phyloP scores from a whole-genome alignment of 2,888 invertebrate species.

The Trichopoda pennipes region DNA sequence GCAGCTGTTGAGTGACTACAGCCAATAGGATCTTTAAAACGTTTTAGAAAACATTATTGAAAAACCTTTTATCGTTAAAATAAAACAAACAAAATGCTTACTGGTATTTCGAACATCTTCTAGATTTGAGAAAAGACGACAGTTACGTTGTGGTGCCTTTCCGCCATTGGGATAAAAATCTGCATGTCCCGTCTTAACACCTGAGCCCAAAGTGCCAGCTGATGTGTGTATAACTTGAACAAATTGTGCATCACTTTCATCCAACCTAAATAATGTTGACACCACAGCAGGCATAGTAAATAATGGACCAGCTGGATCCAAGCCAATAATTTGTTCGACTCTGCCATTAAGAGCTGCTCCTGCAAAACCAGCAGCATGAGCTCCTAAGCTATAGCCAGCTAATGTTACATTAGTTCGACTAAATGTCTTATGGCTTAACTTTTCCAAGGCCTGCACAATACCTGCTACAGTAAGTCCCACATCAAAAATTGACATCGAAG shows the following conservation, averaged over 20 bases:
- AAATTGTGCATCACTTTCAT: conserved; percentile 77
- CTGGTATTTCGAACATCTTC: conserved; percentile 76
- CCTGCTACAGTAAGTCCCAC: conserved; percentile 79
- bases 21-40: conserved; percentile 75
- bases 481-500: conserved; percentile 79
- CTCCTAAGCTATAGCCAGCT: conserved; percentile 80
- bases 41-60: conserved; percentile 1
- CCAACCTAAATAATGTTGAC: conserved; percentile 76
- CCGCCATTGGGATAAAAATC: conserved; percentile 81
- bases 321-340: conserved; percentile 79
- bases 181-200: conserved; percentile 78
- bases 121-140: conserved; percentile 73
- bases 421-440: conserved; percentile 73
- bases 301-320: conserved; percentile 80
- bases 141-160: conserved; percentile 77
- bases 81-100: conserved; percentile 69
- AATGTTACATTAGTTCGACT: conserved; percentile 76
- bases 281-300: conserved; percentile 78
- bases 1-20: conserved; percentile 79
- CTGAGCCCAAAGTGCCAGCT: conserved; percentile 77
- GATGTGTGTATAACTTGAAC: conserved; percentile 80
- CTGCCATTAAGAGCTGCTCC: conserved; percentile 76
- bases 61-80: not conserved
- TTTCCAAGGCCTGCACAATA: conserved; percentile 77
- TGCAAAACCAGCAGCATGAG: conserved; percentile 80